A percentile compares a stretch with the other conserved stretches of the same genome.
Conservation (phyloP, 1,140 invertebrate species). For the Drosophila orosa region DNA sequence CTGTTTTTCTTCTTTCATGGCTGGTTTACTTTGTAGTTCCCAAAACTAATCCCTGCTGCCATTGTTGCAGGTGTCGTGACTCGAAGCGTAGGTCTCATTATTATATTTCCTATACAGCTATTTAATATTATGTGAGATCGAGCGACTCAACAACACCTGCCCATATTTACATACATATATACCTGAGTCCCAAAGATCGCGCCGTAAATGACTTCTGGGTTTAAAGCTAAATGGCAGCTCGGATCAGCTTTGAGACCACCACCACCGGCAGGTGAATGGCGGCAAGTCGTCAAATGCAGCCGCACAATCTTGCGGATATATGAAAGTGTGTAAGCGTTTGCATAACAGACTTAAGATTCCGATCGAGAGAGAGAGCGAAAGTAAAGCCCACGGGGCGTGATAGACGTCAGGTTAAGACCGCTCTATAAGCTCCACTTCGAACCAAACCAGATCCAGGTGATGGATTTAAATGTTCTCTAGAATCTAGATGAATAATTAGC, state of each 20-base stretch:
- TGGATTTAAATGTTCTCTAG: conserved; percentile 28
- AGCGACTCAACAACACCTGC: conserved; percentile 25
- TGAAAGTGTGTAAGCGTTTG: conserved; percentile 45
- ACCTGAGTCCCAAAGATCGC: conserved; percentile 34
- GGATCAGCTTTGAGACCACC: conserved; percentile 43
- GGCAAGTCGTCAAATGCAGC: conserved; percentile 54
- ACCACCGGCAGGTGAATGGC: conserved; percentile 58
- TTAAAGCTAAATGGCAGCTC: conserved; percentile 44
- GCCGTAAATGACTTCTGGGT: conserved; percentile 62
- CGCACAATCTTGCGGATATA: conserved; percentile 24
- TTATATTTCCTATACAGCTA: conserved; percentile 29
- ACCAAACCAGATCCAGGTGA: conserved; percentile 24
- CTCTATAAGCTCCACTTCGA: neutral
- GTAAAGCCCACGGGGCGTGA: conserved; percentile 27
- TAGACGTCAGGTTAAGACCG: neutral
- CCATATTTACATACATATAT: conserved; percentile 20
- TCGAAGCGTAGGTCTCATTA: conserved; percentile 30
- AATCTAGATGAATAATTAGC: conserved; percentile 30
- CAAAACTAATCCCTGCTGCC: conserved; percentile 48
- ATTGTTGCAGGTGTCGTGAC: conserved; percentile 53
- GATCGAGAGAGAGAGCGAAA: conserved; percentile 60
- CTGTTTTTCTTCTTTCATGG: conserved; percentile 4
- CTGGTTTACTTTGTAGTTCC: conserved; percentile 28
- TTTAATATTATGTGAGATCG: conserved; percentile 47
- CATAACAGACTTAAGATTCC: conserved; percentile 68